A percentile compares a stretch with the other conserved stretches of the same genome.
These are phyloP conservation scores for Caenorhabditis sp. DNA, from an alignment of 2,888 invertebrate genomes.

Conservation along the genomic window DNA sequence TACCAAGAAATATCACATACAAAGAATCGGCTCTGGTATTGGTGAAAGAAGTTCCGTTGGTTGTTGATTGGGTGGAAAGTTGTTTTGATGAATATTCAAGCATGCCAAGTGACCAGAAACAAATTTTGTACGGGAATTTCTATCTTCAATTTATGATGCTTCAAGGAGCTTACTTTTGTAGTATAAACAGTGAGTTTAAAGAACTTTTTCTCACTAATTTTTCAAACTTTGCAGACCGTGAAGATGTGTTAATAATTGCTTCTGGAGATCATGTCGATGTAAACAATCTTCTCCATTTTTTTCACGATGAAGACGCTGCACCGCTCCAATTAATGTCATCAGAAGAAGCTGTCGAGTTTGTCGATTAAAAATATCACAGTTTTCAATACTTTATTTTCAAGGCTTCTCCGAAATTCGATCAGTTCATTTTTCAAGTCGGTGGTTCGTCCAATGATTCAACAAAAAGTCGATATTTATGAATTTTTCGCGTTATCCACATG, in stretches of 20 bases:
- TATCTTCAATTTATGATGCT: constrained; percentile 24
- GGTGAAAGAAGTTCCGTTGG: constrained; percentile 23
- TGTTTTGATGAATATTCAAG: constrained; percentile 30
- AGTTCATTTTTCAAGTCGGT: constrained; percentile 15
- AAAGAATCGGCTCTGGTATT: constrained; percentile 19
- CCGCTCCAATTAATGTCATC: neutral
- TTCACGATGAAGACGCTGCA: neutral
- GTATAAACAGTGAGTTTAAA: constrained; percentile 23
- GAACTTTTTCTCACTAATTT: too few species aligned
- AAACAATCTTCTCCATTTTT: constrained; percentile 15
- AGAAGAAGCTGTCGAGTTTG: constrained; percentile 24
- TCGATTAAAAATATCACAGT: neutral
- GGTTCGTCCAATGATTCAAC: constrained; percentile 18
- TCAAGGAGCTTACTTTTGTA: constrained; percentile 23
- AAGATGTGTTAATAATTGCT: constrained; percentile 14
- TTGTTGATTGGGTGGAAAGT: constrained; percentile 33
- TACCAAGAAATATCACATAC: constrained; percentile 19
- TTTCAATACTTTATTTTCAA: constrained; percentile 14
- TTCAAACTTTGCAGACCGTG: constrained; percentile 8
- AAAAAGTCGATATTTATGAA: constrained; percentile 28
- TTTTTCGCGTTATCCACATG: constrained; percentile 25
- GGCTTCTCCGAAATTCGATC: constrained; percentile 25
- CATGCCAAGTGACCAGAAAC: constrained; percentile 32
- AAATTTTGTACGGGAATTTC: constrained; percentile 32
- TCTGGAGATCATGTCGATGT: constrained; percentile 39